Evolutionary conservation across 2,888 invertebrate species (phyloP).

Genomic region (Pilophorus perplexus): DNA sequence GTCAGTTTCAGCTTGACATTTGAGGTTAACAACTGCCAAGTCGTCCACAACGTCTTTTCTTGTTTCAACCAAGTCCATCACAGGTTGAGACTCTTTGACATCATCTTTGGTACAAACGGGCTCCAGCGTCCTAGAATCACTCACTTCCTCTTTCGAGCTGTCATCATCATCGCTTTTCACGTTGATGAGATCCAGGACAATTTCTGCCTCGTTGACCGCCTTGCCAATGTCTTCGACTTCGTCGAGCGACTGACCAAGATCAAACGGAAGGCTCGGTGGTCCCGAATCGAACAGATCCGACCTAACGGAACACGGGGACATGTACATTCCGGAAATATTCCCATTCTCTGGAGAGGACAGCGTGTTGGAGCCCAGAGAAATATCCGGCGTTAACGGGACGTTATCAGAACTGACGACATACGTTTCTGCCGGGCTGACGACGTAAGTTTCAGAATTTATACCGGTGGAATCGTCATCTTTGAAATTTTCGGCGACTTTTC

Average conservation of each 20-base stretch:
- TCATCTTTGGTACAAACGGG: conserved; percentile 10
- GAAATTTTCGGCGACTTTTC: conserved; percentile 42
- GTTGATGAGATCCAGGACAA: conserved; percentile 23
- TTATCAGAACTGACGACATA: conserved; percentile 36
- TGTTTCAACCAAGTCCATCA: conserved; percentile 15
- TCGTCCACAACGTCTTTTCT: not conserved
- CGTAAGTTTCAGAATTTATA: conserved; percentile 44
- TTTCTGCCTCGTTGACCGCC: conserved; percentile 9
- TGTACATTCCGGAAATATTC: conserved; percentile 49
- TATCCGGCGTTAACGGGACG: conserved; percentile 41
- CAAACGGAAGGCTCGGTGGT: conserved; percentile 48
- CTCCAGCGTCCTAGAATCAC: conserved; percentile 4
- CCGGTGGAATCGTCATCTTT: conserved; percentile 36
- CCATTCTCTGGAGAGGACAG: conserved; percentile 47
- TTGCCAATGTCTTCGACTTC: conserved; percentile 46
- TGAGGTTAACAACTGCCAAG: not conserved
- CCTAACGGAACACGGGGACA: conserved; percentile 49
- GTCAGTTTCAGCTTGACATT: not conserved
- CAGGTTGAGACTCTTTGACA: conserved; percentile 7
- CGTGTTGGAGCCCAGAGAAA: conserved; percentile 40
- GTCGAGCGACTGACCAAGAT: conserved; percentile 45
- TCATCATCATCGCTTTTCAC: conserved; percentile 9
- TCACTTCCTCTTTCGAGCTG: conserved; percentile 1
- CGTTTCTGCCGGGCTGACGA: conserved; percentile 35
- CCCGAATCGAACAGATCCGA: conserved; percentile 48